Conservation (phyloP, 2,797 vertebrate species). For the Diglossa cyanea region DNA sequence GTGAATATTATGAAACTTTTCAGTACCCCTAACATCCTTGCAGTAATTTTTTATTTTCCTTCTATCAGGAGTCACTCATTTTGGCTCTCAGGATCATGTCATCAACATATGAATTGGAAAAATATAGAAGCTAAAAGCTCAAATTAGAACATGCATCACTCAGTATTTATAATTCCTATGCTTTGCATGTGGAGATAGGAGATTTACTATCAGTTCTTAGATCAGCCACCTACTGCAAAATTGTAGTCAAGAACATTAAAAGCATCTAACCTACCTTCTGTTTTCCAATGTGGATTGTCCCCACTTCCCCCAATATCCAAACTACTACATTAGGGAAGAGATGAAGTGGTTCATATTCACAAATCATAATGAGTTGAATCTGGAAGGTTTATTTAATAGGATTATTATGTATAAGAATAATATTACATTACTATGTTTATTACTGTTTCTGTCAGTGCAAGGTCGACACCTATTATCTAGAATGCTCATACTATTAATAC, state of each 20-base stretch:
- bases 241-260: background rate
- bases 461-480: background rate
- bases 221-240: background rate
- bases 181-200: background rate
- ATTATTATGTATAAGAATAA: constrained; percentile 2
- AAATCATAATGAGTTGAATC: background rate
- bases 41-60: background rate
- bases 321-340: background rate
- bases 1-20: background rate
- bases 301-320: background rate
- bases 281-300: background rate
- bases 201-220: background rate
- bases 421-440: background rate
- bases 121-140: background rate
- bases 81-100: background rate
- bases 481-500: background rate
- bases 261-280: background rate
- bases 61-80: background rate
- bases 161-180: background rate
- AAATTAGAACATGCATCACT: background rate
- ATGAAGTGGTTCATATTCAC: background rate
- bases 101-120: background rate
- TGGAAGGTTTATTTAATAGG: constrained; percentile 40
- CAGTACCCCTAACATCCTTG: background rate
- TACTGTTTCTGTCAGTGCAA: background rate